Percentiles rank a stretch among this genome's conserved stretches.
Conservation (phyloP, 1,140 invertebrate genomes). For the Papilio polyxenes region DNA sequence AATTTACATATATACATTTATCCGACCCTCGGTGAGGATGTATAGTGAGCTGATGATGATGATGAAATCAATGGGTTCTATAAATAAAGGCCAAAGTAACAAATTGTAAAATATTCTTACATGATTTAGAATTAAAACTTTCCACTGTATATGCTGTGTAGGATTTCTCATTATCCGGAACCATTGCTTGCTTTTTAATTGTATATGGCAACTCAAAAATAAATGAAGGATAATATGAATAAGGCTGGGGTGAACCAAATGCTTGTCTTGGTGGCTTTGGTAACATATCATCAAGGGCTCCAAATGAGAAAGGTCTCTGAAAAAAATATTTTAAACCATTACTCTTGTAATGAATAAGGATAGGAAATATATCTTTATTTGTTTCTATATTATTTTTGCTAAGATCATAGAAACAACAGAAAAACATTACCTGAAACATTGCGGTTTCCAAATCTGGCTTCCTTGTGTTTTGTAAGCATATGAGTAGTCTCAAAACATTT, state of each 20-base stretch:
- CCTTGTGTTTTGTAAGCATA: slow-evolving; percentile 55
- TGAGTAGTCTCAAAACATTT: slow-evolving; percentile 57
- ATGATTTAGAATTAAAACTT: slow-evolving; percentile 70
- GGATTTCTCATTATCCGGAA: slow-evolving; percentile 50
- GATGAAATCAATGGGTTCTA: too few relatives aligned
- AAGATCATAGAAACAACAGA: not conserved
- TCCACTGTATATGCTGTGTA: slow-evolving; percentile 70
- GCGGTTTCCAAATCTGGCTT: slow-evolving; percentile 59
- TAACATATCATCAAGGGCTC: slow-evolving; percentile 73
- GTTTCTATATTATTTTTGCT: not conserved
- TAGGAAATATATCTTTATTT: not conserved
- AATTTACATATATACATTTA: too few relatives aligned
- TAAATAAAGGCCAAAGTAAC: too few relatives aligned
- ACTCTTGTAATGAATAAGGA: not conserved
- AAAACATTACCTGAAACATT: slow-evolving; percentile 61
- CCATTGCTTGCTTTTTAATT: slow-evolving; percentile 51
- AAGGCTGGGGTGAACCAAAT: slow-evolving; percentile 74
- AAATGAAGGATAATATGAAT: slow-evolving; percentile 73
- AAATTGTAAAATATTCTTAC: slow-evolving; percentile 55
- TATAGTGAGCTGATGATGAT: too few relatives aligned
- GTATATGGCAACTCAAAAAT: slow-evolving; percentile 76
- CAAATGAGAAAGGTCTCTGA: slow-evolving; percentile 77
- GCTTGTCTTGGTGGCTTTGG: slow-evolving; percentile 61
- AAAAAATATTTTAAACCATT: slow-evolving; percentile 42
- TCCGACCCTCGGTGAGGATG: too few relatives aligned